A percentile compares a stretch with the other conserved stretches of the same genome.
Conservation (phyloP, 2,888 invertebrate species). For the Pterostichus madidus region DNA sequence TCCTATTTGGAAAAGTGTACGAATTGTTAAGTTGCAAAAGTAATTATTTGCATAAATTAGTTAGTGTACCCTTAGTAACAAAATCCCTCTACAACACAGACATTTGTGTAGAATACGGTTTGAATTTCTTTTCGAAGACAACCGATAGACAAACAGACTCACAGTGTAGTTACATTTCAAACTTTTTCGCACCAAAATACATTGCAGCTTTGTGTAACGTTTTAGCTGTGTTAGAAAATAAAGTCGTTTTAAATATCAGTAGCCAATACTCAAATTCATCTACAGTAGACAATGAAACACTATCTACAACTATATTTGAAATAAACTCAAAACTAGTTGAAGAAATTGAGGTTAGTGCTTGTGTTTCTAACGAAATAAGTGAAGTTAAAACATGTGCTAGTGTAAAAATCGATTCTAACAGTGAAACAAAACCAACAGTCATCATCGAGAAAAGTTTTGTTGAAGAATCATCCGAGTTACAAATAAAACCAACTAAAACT, state of each 20-base stretch:
- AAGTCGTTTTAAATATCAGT: conserved; percentile 83
- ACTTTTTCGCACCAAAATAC: conserved; percentile 84
- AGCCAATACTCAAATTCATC: conserved; percentile 74
- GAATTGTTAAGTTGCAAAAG: conserved; percentile 86
- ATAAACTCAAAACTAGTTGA: conserved; percentile 52
- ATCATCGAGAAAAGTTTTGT: conserved; percentile 55
- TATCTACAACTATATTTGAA: conserved; percentile 58
- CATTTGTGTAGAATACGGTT: conserved; percentile 82
- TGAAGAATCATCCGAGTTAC: conserved; percentile 67
- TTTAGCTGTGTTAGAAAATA: conserved; percentile 83
- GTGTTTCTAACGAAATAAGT: conserved; percentile 53
- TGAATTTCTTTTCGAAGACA: conserved; percentile 82
- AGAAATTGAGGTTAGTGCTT: conserved; percentile 37
- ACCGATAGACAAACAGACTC: conserved; percentile 78
- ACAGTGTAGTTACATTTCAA: conserved; percentile 81
- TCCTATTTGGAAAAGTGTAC: conserved; percentile 85
- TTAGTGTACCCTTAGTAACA: conserved; percentile 81
- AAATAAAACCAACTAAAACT: conserved; percentile 77
- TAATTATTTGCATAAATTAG: conserved; percentile 81
- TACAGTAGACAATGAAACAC: conserved; percentile 63
- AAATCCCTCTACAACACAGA: conserved; percentile 82
- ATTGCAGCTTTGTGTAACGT: conserved; percentile 89
- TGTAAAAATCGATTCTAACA: conserved; percentile 6
- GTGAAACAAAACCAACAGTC: conserved; percentile 60
- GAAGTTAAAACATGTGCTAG: conserved; percentile 61